Conservation (phyloP, 2,113 vertebrate genomes). For the Scytalopus superciliaris region DNA sequence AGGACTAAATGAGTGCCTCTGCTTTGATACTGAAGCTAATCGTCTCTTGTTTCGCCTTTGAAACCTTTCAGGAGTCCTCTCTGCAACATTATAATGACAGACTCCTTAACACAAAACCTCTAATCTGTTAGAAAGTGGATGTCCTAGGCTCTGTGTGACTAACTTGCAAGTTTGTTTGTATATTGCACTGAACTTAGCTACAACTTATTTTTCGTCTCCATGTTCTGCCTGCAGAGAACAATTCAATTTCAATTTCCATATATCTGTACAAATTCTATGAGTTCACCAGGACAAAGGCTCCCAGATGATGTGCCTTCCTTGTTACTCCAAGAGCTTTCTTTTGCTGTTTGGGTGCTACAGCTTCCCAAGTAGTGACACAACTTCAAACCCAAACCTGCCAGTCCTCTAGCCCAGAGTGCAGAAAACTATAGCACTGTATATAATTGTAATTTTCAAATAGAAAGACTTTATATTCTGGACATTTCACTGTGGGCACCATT, state of each 20-base stretch:
- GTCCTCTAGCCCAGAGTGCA: background rate
- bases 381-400: background rate
- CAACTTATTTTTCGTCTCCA: background rate
- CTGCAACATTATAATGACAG: background rate
- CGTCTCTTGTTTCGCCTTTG: background rate
- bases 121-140: background rate
- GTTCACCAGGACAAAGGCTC: background rate
- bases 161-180: background rate
- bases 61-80: background rate
- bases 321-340: background rate
- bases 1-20: background rate
- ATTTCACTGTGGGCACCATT: background rate
- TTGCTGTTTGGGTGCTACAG: background rate
- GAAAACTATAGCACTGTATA: background rate
- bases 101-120: background rate
- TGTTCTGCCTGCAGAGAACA: background rate
- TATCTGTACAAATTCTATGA: background rate
- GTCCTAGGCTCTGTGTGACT: background rate
- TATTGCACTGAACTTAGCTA: background rate
- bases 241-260: background rate
- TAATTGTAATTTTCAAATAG: background rate
- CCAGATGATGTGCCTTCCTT: background rate
- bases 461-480: background rate
- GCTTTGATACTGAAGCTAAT: constrained; percentile 27
- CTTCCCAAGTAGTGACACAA: background rate